Percentiles rank a stretch among this genome's conserved stretches.
phyloP scores from a whole-genome alignment of 2,113 vertebrate genomes.

The Oxyruncus cristatus region DNA sequence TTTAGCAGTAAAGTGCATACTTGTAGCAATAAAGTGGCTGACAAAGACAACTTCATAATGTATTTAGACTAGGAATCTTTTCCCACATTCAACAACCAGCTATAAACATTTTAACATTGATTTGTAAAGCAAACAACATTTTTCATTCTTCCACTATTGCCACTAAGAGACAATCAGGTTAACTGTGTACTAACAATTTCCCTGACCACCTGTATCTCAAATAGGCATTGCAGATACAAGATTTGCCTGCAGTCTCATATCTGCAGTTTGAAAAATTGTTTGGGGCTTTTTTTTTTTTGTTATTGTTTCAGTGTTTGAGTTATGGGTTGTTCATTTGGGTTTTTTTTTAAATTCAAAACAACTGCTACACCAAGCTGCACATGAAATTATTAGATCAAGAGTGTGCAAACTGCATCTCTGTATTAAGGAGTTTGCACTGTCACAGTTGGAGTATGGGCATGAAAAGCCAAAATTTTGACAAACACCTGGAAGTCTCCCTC shows the following conservation, averaged over 20 bases:
- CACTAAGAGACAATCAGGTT: not conserved
- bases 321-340: not conserved
- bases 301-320: not conserved
- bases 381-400: not conserved
- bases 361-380: not conserved
- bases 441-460: not conserved
- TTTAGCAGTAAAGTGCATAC: not conserved
- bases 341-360: not conserved
- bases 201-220: not conserved
- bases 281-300: not conserved
- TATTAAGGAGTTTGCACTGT: not conserved
- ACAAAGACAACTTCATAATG: not conserved
- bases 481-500: not conserved
- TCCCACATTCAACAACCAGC: not conserved
- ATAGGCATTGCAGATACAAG: not conserved
- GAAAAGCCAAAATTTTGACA: not conserved
- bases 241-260: not conserved
- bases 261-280: not conserved
- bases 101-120: not conserved
- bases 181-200: not conserved
- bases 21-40: not conserved
- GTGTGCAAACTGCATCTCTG: not conserved
- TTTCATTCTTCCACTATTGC: not conserved
- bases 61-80: not conserved
- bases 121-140: not conserved